Evolutionary conservation across 2,797 vertebrate species (phyloP).

Genomic region (Coranthus polyacanthus): DNA sequence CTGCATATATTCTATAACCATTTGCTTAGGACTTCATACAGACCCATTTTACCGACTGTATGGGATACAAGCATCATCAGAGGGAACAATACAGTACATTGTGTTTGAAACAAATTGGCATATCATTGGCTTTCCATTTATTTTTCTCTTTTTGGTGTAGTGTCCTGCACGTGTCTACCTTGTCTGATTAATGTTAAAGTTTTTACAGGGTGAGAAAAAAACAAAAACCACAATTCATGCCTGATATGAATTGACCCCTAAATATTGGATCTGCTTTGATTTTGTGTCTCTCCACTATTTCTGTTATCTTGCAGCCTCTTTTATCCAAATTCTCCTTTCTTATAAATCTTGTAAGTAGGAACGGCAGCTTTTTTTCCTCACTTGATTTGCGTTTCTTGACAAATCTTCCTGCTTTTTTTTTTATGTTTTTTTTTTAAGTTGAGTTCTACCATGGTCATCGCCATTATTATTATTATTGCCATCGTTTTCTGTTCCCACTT

Average conservation of each 20-base stretch:
- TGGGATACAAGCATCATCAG: slow-evolving; percentile 11
- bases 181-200: slow-evolving; percentile 77
- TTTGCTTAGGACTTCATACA: slow-evolving; percentile 27
- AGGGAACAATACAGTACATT: slow-evolving; percentile 18
- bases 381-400: slow-evolving; percentile 93
- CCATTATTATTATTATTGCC: slow-evolving; percentile 68
- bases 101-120: slow-evolving; percentile 44
- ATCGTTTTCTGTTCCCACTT: slow-evolving; percentile 75
- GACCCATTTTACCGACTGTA: slow-evolving; percentile 32
- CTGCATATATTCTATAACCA: slow-evolving; percentile 40
- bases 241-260: slow-evolving; percentile 85
- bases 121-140: slow-evolving; percentile 62
- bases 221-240: slow-evolving; percentile 71
- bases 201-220: slow-evolving; percentile 70
- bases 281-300: slow-evolving; percentile 99
- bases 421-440: slow-evolving; percentile 72
- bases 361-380: slow-evolving; percentile 90
- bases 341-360: slow-evolving; percentile 99
- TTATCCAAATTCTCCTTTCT: slow-evolving; percentile 99
- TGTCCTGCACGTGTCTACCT: slow-evolving; percentile 80
- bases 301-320: slow-evolving; percentile 99
- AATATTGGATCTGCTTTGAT: slow-evolving; percentile 93
- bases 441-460: slow-evolving; percentile 82
- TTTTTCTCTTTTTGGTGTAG: slow-evolving; percentile 73
- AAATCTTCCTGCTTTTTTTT: slow-evolving; percentile 84